Conservation (phyloP, 2,888 invertebrate species). For the Aspidiotus destructor region DNA sequence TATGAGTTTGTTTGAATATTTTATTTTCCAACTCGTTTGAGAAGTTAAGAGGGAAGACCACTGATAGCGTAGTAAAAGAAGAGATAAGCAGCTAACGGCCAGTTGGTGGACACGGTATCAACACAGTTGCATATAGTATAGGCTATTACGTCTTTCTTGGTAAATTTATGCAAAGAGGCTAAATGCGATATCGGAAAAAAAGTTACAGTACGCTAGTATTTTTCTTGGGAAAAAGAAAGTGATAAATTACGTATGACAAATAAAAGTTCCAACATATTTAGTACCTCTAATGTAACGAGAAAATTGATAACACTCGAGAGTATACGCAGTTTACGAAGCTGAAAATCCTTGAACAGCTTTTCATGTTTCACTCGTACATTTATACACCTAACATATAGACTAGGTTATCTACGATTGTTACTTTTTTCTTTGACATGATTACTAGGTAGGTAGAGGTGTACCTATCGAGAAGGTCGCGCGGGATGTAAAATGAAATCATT, state of each 20-base stretch:
- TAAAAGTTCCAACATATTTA: slow-evolving; percentile 6
- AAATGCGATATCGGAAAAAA: slow-evolving; percentile 27
- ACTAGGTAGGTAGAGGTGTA: too few relatives aligned
- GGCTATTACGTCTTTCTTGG: slow-evolving; percentile 14
- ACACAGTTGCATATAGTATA: slow-evolving; percentile 16
- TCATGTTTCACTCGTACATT: neutral
- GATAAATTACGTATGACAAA: slow-evolving; percentile 29
- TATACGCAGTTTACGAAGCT: slow-evolving; percentile 4
- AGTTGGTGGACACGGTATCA: slow-evolving; percentile 25
- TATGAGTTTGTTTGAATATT: too few relatives aligned
- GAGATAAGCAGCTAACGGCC: slow-evolving; percentile 15
- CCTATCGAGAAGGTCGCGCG: too few relatives aligned
- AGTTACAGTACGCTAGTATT: slow-evolving; percentile 1
- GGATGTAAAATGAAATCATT: too few relatives aligned
- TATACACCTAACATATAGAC: neutral
- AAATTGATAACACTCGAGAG: slow-evolving; percentile 9
- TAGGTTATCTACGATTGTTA: neutral
- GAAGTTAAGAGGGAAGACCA: too few relatives aligned
- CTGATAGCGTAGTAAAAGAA: neutral
- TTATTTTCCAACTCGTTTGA: too few relatives aligned
- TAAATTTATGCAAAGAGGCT: slow-evolving; percentile 33
- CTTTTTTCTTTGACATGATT: slow-evolving; percentile 1
- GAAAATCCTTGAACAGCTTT: neutral
- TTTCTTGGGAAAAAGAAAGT: slow-evolving; percentile 16
- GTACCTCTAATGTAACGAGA: slow-evolving; percentile 11